Percentiles rank a stretch among this genome's conserved stretches.
Evolutionary conservation across 2,113 vertebrate genomes (phyloP).

Genomic region (Bagarius yarrelli): DNA sequence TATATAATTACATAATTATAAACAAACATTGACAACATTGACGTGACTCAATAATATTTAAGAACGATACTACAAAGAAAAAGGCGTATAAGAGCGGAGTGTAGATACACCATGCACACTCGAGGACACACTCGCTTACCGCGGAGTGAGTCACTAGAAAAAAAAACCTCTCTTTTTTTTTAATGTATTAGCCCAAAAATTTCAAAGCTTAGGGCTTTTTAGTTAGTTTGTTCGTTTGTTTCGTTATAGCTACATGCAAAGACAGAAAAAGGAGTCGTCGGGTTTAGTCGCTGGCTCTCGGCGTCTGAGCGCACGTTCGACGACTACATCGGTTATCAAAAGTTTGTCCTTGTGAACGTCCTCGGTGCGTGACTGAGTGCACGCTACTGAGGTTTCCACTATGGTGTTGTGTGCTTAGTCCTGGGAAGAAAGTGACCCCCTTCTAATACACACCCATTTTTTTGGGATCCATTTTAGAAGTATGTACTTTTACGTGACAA

Average conservation of each 20-base stretch:
- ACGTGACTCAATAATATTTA: constrained; percentile 61
- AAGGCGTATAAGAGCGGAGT: constrained; percentile 70
- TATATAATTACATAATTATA: constrained; percentile 81
- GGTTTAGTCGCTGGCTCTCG: constrained; percentile 63
- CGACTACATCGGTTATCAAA: background rate
- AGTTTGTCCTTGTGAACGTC: background rate
- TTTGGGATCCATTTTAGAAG: background rate
- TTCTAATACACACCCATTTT: background rate
- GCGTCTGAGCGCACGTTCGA: constrained; percentile 40
- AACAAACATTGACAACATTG: constrained; percentile 75
- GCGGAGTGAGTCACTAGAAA: constrained; percentile 69
- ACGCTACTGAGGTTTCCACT: background rate
- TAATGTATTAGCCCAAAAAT: background rate
- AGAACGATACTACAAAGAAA: constrained; percentile 72
- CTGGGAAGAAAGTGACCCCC: background rate
- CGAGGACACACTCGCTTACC: constrained; percentile 66
- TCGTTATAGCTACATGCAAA: constrained; percentile 78
- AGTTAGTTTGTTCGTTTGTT: constrained; percentile 21
- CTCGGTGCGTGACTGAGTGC: background rate
- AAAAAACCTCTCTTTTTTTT: constrained; percentile 40
- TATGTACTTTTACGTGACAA: background rate
- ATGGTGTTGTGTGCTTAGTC: background rate
- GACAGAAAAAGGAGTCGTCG: constrained; percentile 70
- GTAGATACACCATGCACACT: constrained; percentile 75
- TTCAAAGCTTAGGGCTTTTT: constrained; percentile 66